These are phyloP conservation scores for Acromyrmex echinatior DNA, from an alignment of 1,140 invertebrate species.

Conservation along the genomic window DNA sequence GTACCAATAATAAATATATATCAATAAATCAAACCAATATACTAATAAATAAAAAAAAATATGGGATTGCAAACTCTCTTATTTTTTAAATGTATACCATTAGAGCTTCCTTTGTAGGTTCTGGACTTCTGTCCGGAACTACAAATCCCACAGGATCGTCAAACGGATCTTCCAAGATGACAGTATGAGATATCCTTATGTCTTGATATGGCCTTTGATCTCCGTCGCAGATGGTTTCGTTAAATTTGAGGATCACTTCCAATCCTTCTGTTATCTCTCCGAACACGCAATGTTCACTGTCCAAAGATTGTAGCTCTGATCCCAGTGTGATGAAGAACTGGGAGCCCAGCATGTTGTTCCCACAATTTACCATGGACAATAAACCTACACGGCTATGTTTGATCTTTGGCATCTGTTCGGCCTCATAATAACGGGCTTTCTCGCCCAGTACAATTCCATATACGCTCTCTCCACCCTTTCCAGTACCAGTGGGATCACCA, in stretches of 20 bases:
- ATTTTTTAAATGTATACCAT: constrained; percentile 84
- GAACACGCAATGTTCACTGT: constrained; percentile 98
- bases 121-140: constrained; percentile 95
- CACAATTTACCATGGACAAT: constrained; percentile 98
- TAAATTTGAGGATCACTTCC: constrained; percentile 95
- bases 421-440: constrained; percentile 96
- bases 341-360: constrained; percentile 97
- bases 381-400: constrained; percentile 95
- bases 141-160: constrained; percentile 93
- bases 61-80: not conserved
- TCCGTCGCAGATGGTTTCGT: constrained; percentile 97
- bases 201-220: constrained; percentile 97
- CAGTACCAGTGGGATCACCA: constrained; percentile 97
- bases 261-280: constrained; percentile 98
- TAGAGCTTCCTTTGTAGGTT: constrained; percentile 93
- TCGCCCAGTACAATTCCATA: constrained; percentile 94
- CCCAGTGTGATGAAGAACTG: constrained; percentile 99
- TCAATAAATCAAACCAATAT: not conserved
- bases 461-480: constrained; percentile 96
- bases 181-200: constrained; percentile 98
- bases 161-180: constrained; percentile 98
- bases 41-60: constrained; percentile 11
- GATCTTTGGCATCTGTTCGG: constrained; percentile 96
- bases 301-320: constrained; percentile 95
- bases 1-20: not conserved